Percentiles rank a stretch among this genome's conserved stretches.
Evolutionary conservation across 23 tunicate species (phyloP).

Genomic region (Phallusia fumigata): DNA sequence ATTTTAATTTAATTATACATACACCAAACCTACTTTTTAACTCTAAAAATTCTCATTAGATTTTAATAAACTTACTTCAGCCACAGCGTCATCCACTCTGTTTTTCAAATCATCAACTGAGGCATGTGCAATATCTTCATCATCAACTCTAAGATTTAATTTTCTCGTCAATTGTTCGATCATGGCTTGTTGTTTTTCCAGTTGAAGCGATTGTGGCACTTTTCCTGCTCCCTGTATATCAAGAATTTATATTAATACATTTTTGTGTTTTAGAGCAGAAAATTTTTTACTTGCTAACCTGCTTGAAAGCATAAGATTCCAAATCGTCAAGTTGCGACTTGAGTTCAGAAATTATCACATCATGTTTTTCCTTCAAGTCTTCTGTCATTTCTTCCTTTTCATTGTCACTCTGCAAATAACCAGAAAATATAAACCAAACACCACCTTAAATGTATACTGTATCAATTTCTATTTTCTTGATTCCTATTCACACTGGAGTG

Average conservation of each 20-base stretch:
- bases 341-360: slow-evolving; percentile 69
- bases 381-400: slow-evolving; percentile 37
- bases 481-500: too few relatives aligned
- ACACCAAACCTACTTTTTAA: too few relatives aligned
- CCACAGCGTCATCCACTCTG: slow-evolving; percentile 83
- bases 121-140: slow-evolving; percentile 59
- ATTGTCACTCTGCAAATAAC: not conserved
- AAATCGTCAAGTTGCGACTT: slow-evolving; percentile 86
- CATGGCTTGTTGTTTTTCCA: slow-evolving; percentile 84
- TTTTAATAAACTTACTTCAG: slow-evolving; percentile 38
- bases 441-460: too few relatives aligned
- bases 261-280: not conserved
- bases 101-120: slow-evolving; percentile 77
- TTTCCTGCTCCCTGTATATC: slow-evolving; percentile 69
- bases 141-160: slow-evolving; percentile 56
- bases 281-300: slow-evolving; percentile 10
- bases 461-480: too few relatives aligned
- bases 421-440: too few relatives aligned
- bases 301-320: slow-evolving; percentile 83
- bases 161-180: slow-evolving; percentile 55
- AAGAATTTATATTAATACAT: not conserved
- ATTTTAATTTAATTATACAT: too few relatives aligned
- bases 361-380: slow-evolving; percentile 53
- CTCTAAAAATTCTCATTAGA: too few relatives aligned
- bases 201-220: slow-evolving; percentile 84